Percentiles rank a stretch among this genome's conserved stretches.
Evolutionary conservation across 2,113 vertebrate genomes (phyloP).

Genomic region (Heloderma charlesbogerti): DNA sequence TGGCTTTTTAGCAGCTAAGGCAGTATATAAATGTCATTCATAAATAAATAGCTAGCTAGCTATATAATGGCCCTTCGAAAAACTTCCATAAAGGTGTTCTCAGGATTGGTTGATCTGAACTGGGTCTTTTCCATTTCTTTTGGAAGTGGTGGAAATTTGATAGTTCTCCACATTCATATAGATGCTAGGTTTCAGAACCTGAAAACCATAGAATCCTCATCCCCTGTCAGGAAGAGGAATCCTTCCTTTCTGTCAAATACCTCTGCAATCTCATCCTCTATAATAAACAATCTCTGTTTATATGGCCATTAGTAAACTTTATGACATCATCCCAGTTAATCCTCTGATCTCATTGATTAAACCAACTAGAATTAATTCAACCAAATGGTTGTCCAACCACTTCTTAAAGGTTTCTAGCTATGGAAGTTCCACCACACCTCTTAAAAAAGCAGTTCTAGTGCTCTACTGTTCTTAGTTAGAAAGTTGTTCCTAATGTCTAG

Average conservation of each 20-base stretch:
- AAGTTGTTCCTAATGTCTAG: neutral
- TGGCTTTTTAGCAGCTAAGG: too few relatives aligned
- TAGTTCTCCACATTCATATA: neutral
- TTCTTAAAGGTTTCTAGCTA: neutral
- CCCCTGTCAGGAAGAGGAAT: neutral
- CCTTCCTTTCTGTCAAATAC: neutral
- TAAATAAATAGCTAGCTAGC: too few relatives aligned
- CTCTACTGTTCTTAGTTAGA: too few relatives aligned
- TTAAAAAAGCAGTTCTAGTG: neutral
- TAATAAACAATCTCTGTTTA: too few relatives aligned
- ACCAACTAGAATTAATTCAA: neutral
- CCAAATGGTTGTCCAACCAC: neutral
- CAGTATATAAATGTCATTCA: too few relatives aligned
- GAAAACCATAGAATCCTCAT: neutral
- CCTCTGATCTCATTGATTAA: neutral
- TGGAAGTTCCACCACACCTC: neutral
- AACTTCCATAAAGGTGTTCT: neutral
- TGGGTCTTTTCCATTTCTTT: neutral
- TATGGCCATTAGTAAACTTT: neutral
- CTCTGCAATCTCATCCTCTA: neutral
- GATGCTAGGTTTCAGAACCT: neutral
- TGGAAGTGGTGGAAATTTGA: neutral
- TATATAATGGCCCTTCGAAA: neutral
- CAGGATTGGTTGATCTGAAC: too few relatives aligned
- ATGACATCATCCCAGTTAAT: neutral